Base-by-base conservation (phyloP, 35 echinoderm and acorn worm genomes). In the Lytechinus variegatus region DNA sequence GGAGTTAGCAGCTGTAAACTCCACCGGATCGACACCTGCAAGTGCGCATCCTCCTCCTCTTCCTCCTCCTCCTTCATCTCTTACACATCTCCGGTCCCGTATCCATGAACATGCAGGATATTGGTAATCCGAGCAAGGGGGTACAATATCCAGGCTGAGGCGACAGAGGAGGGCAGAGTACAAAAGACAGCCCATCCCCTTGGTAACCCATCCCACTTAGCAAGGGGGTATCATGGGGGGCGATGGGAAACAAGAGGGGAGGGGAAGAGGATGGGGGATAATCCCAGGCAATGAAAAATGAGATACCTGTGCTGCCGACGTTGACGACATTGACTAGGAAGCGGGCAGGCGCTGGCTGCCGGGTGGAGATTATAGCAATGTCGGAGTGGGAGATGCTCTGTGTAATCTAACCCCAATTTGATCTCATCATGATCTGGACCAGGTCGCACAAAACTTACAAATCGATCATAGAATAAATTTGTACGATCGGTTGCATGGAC, bases 11-110 rank as follows among this genome's bases (percentile, higher is more conserved):
- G 66, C 19, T 79, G 66, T 16, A 79, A 79, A n/a, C 66, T 79
- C 66, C n/a, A 79, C 66, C 66, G n/a, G 66, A 79, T 79, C 66
- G n/a, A 79, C 66, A 79, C 66, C 66, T 79, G 66, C 66, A 79
- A 24, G 8, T 7, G 66, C 19, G 66, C n/a, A 79, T 79, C 66
- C 66, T 79, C 66, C 66, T 79, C 19, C 21, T 79, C 66, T 7
- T 79, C 66, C n/a, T 79, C 66, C 66, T 79, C 66, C 61, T 72
- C 61, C 61, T 72, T 4, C 21, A 24, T 24, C 12, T 79, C 66
- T 79, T 79, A 6, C 66, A 24, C 66, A 16, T 79, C 66, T 24
- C n/a, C 24, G 16, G 21, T 79, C n/a, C 66, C n/a, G 66, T 79
- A 79, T 79, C 66, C 16, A 79, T 24, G 66, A 79, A 16, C 0